Base-by-base conservation (phyloP, 2,113 vertebrate species). In the Alosa alosa region DNA sequence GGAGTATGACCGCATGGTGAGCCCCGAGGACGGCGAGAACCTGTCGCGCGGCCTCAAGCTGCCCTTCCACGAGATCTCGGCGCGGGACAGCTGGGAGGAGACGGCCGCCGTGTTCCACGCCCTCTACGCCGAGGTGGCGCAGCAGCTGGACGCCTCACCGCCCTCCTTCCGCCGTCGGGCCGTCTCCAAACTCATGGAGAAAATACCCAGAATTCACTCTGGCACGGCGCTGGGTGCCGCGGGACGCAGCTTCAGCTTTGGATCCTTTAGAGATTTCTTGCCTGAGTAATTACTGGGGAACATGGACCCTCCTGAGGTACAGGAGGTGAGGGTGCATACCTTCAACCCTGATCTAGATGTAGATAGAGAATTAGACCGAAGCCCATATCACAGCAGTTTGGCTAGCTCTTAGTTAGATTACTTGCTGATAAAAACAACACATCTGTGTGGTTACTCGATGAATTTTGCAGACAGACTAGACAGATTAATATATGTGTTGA, bases 1-100 rank as follows among this genome's bases (percentile, higher is more conserved):
- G 86, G 91, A 96, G 92, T 96, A 93, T 0, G 96, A 96, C 90
- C 91, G 96, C 55, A 96, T 96, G 96, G 96, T 96, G 83, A 91
- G 93, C 89, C 91, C 89, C 0, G 88, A 94, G 86, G 95, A 96
- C 0, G 96, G 95, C 0, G 90, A 95, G 82, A 93, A 92, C 85
- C 93, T 96, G 46, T 94, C 93, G 60, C 93, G 91, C n/a, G 93
- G 93, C n/a, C 88, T 96, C 84, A 95, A 94, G 88, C 90, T 94
- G 0, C 94, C 94, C 0, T 94, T 94, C 90, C 93, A 91, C 0
- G 96, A 96, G 90, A 93, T 96, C 84, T 96, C 95, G 22, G 94
- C 94, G 0, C 91, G 95, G 47, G 95, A 96, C 90, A 94, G 94
- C 86, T 96, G 93, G 0, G 95, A 96, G 72, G 96, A 96, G 90